Evolutionary conservation across 2,113 vertebrate species (phyloP).

Genomic region (Madoqua kirkii): DNA sequence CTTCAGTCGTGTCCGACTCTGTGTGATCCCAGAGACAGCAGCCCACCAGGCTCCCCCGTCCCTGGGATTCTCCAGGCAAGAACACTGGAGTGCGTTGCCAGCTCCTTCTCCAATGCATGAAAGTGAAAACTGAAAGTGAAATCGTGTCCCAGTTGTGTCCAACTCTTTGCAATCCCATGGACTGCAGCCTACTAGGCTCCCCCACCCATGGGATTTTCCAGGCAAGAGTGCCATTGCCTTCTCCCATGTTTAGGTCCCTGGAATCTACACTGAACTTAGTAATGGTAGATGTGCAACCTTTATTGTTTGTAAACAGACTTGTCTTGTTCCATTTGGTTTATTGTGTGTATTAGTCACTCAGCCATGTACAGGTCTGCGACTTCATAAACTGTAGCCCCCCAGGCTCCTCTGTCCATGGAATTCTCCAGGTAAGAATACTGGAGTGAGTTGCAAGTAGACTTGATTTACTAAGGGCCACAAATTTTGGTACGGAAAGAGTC

Average conservation of each 20-base stretch:
- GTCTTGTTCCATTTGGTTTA: not conserved
- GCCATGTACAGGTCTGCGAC: fast-evolving
- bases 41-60: no score
- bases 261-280: not conserved
- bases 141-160: no score
- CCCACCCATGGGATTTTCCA: no score
- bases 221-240: no score
- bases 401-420: not conserved
- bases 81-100: no score
- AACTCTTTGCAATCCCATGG: fast-evolving
- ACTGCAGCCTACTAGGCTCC: no score
- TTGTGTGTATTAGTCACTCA: not conserved
- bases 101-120: no score
- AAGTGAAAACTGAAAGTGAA: no score
- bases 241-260: not conserved
- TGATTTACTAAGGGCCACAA: not conserved
- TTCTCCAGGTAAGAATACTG: not conserved
- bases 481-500: not conserved
- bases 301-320: not conserved
- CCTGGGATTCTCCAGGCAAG: no score
- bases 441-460: not conserved
- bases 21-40: no score
- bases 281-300: not conserved
- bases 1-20: no score
- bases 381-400: not conserved